Evolutionary conservation across 2,888 invertebrate species (phyloP), one percentile per base, ranked within the genome.

Genomic region (Antitype chi): DNA sequence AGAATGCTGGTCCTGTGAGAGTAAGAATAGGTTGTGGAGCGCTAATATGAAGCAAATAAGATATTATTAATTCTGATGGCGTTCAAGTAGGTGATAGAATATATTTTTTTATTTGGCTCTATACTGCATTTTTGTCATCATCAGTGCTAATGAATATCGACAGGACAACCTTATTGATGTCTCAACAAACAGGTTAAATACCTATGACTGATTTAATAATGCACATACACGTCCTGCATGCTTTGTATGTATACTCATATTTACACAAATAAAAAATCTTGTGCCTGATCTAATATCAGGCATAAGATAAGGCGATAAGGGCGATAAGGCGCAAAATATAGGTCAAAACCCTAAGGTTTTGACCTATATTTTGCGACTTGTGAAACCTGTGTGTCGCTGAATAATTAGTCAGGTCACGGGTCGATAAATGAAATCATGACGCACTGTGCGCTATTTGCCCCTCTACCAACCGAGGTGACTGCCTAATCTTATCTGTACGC

Each of bases 1-100:
- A 89, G 90, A 90, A 90, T 89, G 88, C 87, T 78, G 62, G 53
- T 32, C 0, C 0, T 13, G 3, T 8, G 47, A 0, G 52, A 15
- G 84, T 84, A 73, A 47, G 49, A 60, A 83, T 57, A 47, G 0
- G 17, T 2, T 60, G 6, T 78, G 38, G 81, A 81, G 62, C 62
- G 64, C 74, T 47, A 15, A 32, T 64, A 7, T 49, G 13, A 20
- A 11, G 9, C 17, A 17, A 0, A 17, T 0, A 6, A 28, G 5
- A 76, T 11, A 47, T 25, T 25, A 17, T 1, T 55, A 25, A 38
- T 49, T 6, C 0, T 13, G 15, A 20, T 28, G 20, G 20, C n/a
- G n/a, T 55, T 5, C n/a, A 55, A n/a, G 6, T 6, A n/a, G 55
- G 13, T n/a, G n/a, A 13, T 6, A n/a, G n/a, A n/a, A 13, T 55